Evolutionary conservation across 2,888 invertebrate species (phyloP).

Genomic region (Phengaris alcon): DNA sequence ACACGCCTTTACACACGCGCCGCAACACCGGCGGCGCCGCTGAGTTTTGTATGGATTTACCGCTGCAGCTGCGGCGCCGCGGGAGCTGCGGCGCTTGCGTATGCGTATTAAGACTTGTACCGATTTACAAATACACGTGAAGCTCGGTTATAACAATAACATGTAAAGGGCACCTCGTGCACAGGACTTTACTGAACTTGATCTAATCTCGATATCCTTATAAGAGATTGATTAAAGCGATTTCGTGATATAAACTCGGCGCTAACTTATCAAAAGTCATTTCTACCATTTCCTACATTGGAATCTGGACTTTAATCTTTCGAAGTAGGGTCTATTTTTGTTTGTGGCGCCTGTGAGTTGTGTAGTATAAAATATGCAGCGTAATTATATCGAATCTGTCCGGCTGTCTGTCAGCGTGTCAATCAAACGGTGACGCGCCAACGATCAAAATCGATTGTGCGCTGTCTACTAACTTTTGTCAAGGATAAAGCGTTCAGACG

Average conservation of each 20-base stretch:
- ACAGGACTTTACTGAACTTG: slow-evolving; percentile 15
- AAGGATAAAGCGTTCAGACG: slow-evolving; percentile 15
- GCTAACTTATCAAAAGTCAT: slow-evolving; percentile 29
- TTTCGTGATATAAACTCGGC: slow-evolving; percentile 39
- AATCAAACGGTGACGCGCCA: slow-evolving; percentile 52
- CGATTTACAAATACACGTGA: too few relatives aligned
- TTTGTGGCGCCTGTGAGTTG: slow-evolving; percentile 28
- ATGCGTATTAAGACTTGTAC: too few relatives aligned
- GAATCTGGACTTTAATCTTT: slow-evolving; percentile 16
- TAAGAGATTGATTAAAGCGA: slow-evolving; percentile 38
- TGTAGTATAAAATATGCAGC: slow-evolving; percentile 67
- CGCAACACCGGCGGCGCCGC: too few relatives aligned
- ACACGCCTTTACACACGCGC: too few relatives aligned
- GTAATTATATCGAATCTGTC: slow-evolving; percentile 75
- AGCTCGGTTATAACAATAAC: neutral
- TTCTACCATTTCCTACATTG: neutral
- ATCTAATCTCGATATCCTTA: slow-evolving; percentile 35
- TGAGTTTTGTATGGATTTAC: too few relatives aligned
- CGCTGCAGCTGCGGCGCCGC: too few relatives aligned
- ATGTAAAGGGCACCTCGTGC: slow-evolving; percentile 22
- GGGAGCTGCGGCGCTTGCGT: too few relatives aligned
- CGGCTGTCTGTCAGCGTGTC: slow-evolving; percentile 67
- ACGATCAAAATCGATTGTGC: slow-evolving; percentile 46
- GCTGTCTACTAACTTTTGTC: slow-evolving; percentile 26
- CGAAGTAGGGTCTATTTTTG: slow-evolving; percentile 27